Conservation (phyloP, 2,113 vertebrate genomes). For the Cervus canadensis region DNA sequence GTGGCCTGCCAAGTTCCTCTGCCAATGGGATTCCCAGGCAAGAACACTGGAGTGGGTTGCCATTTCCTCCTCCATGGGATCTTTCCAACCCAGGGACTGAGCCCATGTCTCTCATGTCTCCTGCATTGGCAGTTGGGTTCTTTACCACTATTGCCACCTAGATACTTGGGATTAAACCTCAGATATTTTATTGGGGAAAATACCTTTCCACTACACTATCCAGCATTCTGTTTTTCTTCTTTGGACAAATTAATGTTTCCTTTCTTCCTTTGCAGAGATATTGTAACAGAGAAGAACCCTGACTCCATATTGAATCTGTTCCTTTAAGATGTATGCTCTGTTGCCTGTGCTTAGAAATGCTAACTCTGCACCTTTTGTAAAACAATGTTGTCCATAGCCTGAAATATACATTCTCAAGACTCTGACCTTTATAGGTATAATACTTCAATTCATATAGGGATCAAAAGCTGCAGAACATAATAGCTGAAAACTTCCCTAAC, state of each 20-base stretch:
- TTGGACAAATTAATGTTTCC: neutral
- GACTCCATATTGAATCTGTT: neutral
- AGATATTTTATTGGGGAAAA: neutral
- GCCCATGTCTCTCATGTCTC: neutral
- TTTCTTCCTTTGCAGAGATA: neutral
- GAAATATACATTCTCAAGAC: neutral
- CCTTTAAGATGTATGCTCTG: neutral
- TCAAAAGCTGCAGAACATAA: neutral
- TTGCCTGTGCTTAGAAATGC: neutral
- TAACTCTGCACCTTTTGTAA: neutral
- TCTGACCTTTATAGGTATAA: neutral
- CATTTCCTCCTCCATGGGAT: accelerated
- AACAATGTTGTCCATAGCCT: neutral
- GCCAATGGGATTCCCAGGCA: neutral
- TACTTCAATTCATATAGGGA: neutral
- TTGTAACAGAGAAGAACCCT: neutral
- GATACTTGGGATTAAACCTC: neutral
- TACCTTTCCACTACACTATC: neutral
- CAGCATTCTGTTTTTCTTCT: neutral
- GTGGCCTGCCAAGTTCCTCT: neutral
- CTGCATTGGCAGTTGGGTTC: neutral
- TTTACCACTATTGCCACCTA: neutral
- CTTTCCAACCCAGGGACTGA: neutral
- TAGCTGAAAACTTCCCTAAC: neutral
- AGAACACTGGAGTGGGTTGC: neutral